Evolutionary conservation across 2,888 invertebrate species (phyloP).

Genomic region (Hesperia comma): DNA sequence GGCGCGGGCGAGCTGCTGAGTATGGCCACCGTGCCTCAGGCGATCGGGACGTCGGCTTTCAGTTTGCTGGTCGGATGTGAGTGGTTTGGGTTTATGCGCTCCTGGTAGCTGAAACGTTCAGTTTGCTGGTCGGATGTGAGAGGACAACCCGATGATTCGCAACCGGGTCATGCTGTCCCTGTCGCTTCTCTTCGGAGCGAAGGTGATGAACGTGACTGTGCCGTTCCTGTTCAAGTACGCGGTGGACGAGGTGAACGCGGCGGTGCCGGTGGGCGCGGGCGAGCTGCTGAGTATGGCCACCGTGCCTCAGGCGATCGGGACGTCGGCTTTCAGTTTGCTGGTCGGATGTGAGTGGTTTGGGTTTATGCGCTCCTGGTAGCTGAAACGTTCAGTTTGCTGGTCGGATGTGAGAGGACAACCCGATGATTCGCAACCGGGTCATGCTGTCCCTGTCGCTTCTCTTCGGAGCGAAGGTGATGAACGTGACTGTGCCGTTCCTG

Average conservation of each 20-base stretch:
- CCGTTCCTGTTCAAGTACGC: conserved; percentile 98
- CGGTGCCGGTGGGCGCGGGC: conserved; percentile 67
- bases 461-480: conserved; percentile 93
- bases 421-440: conserved; percentile 90
- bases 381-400: neutral
- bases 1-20: conserved; percentile 83
- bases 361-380: neutral
- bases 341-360: conserved; percentile 91
- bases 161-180: conserved; percentile 93
- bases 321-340: conserved; percentile 91
- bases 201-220: conserved; percentile 95
- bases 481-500: conserved; percentile 96
- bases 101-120: neutral
- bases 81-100: conserved; percentile 54
- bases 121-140: too few species aligned
- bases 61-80: conserved; percentile 95
- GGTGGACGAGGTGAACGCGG: conserved; percentile 92
- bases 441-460: conserved; percentile 91
- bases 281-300: conserved; percentile 89
- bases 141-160: conserved; percentile 90
- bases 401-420: too few species aligned
- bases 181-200: conserved; percentile 90
- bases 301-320: conserved; percentile 91
- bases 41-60: conserved; percentile 90
- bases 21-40: conserved; percentile 91